Base-by-base conservation (phyloP, 2,888 invertebrate species). In the Coecobrya sp. region DNA sequence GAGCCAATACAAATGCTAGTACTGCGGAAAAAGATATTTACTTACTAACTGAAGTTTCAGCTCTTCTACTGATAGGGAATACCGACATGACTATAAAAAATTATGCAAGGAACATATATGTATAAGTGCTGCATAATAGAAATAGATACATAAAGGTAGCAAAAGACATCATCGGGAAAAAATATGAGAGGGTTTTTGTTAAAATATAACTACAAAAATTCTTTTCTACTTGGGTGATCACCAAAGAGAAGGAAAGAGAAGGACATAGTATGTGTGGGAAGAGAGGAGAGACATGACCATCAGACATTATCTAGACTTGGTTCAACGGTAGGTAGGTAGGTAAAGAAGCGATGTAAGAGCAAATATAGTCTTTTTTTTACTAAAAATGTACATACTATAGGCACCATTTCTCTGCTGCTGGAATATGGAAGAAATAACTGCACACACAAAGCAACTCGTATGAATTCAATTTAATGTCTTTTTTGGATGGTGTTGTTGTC, bases 401-500 rank as follows among this genome's bases (percentile, higher is more conserved):
- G 25, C 22, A 59, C 62, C 13, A 0, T 59, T 65, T 4, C 22
- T 25, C 22, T 65, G 25, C 27, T 11, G 13, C 8, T 65, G 62
- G 62, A 65, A 65, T 16, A 59, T 59, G 22, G 22, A 65, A 19
- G 25, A 13, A 49, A 49, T 49, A 49, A 49, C 49, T 10, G 16
- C 49, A 49, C 55, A 19, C 55, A 19, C 7, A 19, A 68, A 36
- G 13, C 30, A 36, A 27, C 68, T 16, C 30, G n/a, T 36, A 13
- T n/a, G 30, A 30, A 27, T 68, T 68, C 68, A 25, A 65, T 27
- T 36, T 68, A 30, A 68, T 68, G 68, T 36, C 68, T 68, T 68
- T 68, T 36, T 36, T 25, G 27, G 36, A 27, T 36, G 7, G 68
- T 68, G 68, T 62, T 62, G 16, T 59, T 59, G 5, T 59, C 25